A percentile compares a stretch with the other conserved stretches of the same genome.
Evolutionary conservation across 1,140 invertebrate species (phyloP).

Genomic region (Ostrea denselamellosa): DNA sequence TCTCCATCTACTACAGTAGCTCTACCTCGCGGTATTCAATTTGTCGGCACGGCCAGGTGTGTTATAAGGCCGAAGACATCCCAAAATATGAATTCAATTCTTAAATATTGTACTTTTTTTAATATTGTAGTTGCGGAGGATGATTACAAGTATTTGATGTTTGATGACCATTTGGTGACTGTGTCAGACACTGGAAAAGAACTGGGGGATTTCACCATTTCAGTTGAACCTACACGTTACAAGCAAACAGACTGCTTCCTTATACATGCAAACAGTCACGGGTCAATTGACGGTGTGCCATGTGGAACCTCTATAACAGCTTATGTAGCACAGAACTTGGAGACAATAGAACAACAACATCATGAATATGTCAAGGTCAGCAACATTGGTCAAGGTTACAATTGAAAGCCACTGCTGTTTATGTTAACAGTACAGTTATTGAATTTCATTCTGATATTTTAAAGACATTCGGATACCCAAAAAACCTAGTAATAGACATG

Average conservation of each 20-base stretch:
- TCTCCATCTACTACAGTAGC: no score
- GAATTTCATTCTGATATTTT: neutral
- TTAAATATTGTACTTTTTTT: no score
- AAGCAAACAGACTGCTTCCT: conserved; percentile 75
- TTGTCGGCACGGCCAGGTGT: no score
- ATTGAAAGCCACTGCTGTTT: neutral
- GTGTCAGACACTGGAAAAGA: conserved; percentile 77
- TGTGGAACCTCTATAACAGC: conserved; percentile 78
- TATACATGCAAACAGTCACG: conserved; percentile 78
- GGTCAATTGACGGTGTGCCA: conserved; percentile 76
- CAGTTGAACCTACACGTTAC: conserved; percentile 70
- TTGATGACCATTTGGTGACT: conserved; percentile 77
- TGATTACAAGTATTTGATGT: conserved; percentile 77
- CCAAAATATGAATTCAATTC: no score
- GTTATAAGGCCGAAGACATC: no score
- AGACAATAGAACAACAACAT: conserved; percentile 78
- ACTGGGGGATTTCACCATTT: conserved; percentile 77
- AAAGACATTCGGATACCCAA: neutral
- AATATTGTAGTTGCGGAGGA: conserved; percentile 68
- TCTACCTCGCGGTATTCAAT: no score
- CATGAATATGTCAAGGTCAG: conserved; percentile 79
- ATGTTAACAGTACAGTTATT: neutral
- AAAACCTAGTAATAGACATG: no score
- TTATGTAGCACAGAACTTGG: conserved; percentile 75
- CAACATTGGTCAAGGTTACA: neutral